Evolutionary conservation across 2,113 vertebrate genomes (phyloP).

Genomic region (Anser cygnoides): DNA sequence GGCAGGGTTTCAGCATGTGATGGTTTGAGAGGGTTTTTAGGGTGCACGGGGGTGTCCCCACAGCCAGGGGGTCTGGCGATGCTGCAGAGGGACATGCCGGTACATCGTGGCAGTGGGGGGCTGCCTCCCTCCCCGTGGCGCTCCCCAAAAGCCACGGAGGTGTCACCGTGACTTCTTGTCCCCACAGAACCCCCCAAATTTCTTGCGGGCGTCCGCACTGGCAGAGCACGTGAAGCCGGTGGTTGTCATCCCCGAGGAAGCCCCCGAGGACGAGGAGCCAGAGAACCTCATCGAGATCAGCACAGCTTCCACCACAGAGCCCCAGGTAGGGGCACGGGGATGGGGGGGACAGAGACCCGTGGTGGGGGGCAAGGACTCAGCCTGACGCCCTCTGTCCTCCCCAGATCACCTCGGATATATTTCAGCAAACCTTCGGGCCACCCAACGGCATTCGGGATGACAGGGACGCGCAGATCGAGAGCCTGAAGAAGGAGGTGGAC

Average conservation of each 20-base stretch:
- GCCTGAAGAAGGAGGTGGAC: conserved; percentile 87
- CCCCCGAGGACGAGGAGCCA: conserved; percentile 89
- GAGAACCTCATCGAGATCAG: conserved; percentile 92
- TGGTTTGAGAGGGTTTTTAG: background rate
- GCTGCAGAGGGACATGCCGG: fast-evolving
- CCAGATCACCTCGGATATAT: conserved; percentile 85
- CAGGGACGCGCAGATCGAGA: conserved; percentile 91
- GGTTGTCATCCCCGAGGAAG: conserved; percentile 91
- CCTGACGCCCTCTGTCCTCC: background rate
- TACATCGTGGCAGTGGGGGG: background rate
- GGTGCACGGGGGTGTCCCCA: background rate
- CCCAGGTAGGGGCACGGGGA: conserved; percentile 24
- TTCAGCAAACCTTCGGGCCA: conserved; percentile 92
- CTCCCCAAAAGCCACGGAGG: background rate
- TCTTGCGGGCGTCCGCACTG: conserved; percentile 91
- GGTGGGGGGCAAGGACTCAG: background rate
- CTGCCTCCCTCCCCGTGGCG: background rate
- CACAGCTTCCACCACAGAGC: conserved; percentile 65
- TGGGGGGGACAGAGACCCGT: background rate
- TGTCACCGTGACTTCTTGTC: background rate
- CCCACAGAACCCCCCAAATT: conserved; percentile 87
- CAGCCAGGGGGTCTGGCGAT: background rate
- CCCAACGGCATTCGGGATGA: conserved; percentile 88
- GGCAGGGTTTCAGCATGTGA: fast-evolving
- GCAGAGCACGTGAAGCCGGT: conserved; percentile 96